A percentile compares a stretch with the other conserved stretches of the same genome.
Evolutionary conservation across 2,113 vertebrate genomes (phyloP).

Genomic region (Prietella phreatophila): DNA sequence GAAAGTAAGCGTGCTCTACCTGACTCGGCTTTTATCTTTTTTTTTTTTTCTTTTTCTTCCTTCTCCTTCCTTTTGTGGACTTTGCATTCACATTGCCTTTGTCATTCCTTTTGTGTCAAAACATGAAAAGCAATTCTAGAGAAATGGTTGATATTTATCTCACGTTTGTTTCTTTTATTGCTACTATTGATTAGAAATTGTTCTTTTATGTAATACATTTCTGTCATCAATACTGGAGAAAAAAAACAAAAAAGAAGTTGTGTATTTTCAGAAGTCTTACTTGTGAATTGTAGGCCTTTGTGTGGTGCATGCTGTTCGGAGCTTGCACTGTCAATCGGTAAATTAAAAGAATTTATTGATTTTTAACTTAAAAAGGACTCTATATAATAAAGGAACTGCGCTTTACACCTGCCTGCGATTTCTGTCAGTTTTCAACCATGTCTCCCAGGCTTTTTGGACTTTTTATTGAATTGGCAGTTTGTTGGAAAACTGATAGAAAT

Average conservation of each 20-base stretch:
- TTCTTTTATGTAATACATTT: conserved; percentile 20
- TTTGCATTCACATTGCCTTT: conserved; percentile 12
- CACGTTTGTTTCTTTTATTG: conserved; percentile 5
- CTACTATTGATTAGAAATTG: neutral
- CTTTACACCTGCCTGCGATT: neutral
- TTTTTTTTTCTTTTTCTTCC: neutral
- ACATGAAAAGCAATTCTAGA: conserved; percentile 26
- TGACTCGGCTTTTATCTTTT: neutral
- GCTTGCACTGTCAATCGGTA: conserved; percentile 32
- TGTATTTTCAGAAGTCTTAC: conserved; percentile 26
- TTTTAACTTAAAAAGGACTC: conserved; percentile 23
- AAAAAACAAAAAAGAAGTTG: neutral
- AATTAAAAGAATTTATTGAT: conserved; percentile 26
- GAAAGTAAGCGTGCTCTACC: neutral
- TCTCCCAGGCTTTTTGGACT: conserved; percentile 3
- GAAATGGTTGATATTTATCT: conserved; percentile 21
- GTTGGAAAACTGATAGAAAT: conserved; percentile 43
- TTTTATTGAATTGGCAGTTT: neutral
- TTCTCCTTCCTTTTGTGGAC: neutral
- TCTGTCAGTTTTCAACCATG: neutral
- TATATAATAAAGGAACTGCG: neutral
- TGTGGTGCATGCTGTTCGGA: conserved; percentile 26
- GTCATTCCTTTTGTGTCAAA: neutral
- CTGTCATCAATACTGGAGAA: conserved; percentile 9
- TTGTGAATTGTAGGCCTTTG: conserved; percentile 31